Percentiles rank a stretch among this genome's conserved stretches.
These are phyloP conservation scores for Hippocampus kuda DNA, from an alignment of 2,797 vertebrate species.

Conservation along the genomic window DNA sequence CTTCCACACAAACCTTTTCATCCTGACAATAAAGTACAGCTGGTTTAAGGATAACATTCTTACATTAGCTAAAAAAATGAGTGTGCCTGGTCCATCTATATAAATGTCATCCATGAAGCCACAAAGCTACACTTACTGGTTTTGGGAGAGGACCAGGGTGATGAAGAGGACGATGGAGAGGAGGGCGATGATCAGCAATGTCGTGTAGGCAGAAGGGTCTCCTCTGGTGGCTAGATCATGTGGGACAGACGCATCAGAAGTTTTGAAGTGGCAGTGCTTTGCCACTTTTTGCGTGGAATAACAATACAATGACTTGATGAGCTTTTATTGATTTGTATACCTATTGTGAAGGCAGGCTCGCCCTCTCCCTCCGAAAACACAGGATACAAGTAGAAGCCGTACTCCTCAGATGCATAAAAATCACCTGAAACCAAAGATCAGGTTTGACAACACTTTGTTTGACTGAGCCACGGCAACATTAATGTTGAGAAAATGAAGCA, in stretches of 20 bases:
- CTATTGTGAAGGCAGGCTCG: slow-evolving; percentile 65
- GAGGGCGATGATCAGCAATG: slow-evolving; percentile 76
- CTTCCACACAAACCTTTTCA: slow-evolving; percentile 88
- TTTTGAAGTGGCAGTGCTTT: not conserved
- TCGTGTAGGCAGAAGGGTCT: slow-evolving; percentile 67
- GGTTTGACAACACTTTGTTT: not conserved
- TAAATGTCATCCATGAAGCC: not conserved
- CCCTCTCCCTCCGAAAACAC: slow-evolving; percentile 81
- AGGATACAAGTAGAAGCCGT: slow-evolving; percentile 77
- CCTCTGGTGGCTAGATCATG: slow-evolving; percentile 61
- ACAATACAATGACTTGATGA: not conserved
- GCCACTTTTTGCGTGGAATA: not conserved
- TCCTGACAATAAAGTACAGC: slow-evolving; percentile 53
- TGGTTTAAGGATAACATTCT: not conserved
- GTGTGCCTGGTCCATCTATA: not conserved
- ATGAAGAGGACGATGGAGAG: slow-evolving; percentile 75
- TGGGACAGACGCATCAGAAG: not conserved
- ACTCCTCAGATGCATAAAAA: slow-evolving; percentile 76
- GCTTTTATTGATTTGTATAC: slow-evolving; percentile 49
- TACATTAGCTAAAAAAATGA: not conserved
- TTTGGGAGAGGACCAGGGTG: slow-evolving; percentile 75
- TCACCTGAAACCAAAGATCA: slow-evolving; percentile 60
- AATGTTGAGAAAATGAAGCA: not conserved
- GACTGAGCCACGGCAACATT: too few relatives aligned
- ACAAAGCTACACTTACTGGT: slow-evolving; percentile 67